phyloP scores from a whole-genome alignment of 2,797 vertebrate genomes.

The Helarctos malayanus region DNA sequence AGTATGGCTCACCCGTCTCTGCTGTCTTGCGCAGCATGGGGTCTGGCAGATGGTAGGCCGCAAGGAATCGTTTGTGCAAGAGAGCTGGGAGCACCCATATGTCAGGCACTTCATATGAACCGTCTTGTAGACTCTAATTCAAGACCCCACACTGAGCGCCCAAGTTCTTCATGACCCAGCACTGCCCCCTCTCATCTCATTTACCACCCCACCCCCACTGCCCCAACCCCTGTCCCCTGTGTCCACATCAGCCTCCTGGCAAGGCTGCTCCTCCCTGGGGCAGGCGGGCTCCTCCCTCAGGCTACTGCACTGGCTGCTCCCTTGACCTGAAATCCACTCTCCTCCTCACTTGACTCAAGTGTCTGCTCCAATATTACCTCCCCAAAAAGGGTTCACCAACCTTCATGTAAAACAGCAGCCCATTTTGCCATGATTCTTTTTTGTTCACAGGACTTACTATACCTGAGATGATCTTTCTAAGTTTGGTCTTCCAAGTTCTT shows the following conservation, averaged over 20 bases:
- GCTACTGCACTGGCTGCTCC: neutral
- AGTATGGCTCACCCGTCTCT: neutral
- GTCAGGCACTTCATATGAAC: neutral
- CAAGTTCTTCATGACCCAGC: neutral
- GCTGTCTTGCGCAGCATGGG: neutral
- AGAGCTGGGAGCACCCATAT: too few species aligned
- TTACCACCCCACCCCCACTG: neutral
- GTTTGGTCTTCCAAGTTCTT: neutral
- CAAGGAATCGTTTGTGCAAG: neutral
- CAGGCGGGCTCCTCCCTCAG: neutral
- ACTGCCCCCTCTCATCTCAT: neutral
- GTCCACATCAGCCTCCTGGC: too few species aligned
- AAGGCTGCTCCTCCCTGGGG: neutral
- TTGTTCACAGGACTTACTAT: neutral
- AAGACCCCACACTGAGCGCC: neutral
- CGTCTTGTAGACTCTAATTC: neutral
- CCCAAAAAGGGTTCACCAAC: neutral
- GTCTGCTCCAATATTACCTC: neutral
- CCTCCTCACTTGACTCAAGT: neutral
- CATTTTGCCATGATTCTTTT: neutral
- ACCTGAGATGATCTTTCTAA: neutral
- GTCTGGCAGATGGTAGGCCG: neutral
- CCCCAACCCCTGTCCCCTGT: neutral
- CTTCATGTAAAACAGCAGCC: neutral
- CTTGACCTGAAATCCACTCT: neutral